These are phyloP conservation scores for Drymodes brunneopygia DNA, from an alignment of 2,113 vertebrate genomes.

Conservation along the genomic window DNA sequence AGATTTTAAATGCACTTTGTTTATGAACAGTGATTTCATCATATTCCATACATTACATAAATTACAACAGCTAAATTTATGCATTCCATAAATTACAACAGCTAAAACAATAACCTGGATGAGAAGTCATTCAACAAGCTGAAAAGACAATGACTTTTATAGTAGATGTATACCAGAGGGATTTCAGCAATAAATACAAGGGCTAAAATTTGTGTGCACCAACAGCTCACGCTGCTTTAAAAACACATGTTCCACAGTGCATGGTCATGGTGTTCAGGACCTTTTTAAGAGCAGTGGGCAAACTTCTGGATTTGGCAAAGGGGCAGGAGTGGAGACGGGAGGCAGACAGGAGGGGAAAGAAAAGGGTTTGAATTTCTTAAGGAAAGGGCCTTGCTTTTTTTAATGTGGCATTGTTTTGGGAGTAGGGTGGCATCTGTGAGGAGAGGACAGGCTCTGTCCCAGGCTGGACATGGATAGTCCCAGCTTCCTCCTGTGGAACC, in stretches of 20 bases:
- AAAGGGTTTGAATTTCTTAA: neutral
- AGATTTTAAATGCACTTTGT: neutral
- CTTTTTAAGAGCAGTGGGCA: neutral
- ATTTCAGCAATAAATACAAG: neutral
- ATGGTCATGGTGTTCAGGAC: neutral
- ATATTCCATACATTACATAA: neutral
- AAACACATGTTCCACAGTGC: neutral
- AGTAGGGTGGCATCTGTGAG: neutral
- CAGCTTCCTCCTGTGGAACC: neutral
- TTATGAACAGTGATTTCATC: neutral
- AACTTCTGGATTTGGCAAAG: accelerated
- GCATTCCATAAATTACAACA: neutral
- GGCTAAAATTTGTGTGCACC: neutral
- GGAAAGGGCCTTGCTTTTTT: neutral
- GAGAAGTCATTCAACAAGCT: neutral
- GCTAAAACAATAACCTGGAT: neutral
- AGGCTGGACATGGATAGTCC: neutral
- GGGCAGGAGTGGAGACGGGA: accelerated
- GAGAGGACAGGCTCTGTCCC: neutral
- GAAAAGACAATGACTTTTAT: neutral
- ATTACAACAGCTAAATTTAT: neutral
- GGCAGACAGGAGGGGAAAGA: neutral
- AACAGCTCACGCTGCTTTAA: neutral
- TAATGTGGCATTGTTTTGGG: neutral
- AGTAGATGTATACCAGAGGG: neutral